phyloP scores from a whole-genome alignment of 1,140 invertebrate species.

The Globodera rostochiensis region DNA sequence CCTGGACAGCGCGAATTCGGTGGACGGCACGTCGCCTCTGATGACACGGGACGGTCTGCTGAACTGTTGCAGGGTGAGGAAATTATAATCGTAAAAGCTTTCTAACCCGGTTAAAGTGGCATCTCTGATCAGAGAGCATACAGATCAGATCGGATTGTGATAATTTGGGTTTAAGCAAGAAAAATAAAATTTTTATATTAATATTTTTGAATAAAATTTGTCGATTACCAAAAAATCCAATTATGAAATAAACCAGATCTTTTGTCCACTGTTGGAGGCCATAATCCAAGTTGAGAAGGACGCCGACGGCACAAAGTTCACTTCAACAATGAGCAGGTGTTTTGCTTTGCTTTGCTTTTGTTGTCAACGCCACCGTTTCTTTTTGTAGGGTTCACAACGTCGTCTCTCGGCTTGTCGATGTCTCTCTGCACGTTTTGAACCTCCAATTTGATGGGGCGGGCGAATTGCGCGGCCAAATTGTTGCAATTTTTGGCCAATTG shows the following conservation, averaged over 20 bases:
- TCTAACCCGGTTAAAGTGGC: too few relatives aligned
- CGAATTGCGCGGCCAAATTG: conserved; percentile 2
- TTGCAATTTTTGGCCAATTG: neutral
- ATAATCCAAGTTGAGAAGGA: conserved; percentile 11
- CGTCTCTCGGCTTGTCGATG: conserved; percentile 13
- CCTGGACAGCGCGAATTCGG: neutral
- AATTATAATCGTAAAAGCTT: neutral
- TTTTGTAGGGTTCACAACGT: neutral
- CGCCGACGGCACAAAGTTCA: conserved; percentile 8
- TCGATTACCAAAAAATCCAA: neutral
- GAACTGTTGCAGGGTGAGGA: neutral
- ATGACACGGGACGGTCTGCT: neutral
- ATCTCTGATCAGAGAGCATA: too few relatives aligned
- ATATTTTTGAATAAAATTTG: neutral
- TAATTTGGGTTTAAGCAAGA: too few relatives aligned
- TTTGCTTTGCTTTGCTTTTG: neutral
- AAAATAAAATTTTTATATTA: neutral
- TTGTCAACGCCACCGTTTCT: neutral
- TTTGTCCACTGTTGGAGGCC: conserved; percentile 17
- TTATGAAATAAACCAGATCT: neutral
- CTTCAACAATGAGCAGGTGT: conserved; percentile 21
- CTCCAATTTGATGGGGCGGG: neutral
- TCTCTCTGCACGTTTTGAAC: conserved; percentile 7
- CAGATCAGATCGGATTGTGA: too few relatives aligned
- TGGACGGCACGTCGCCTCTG: neutral